Percentiles rank a stretch among this genome's conserved stretches.
Evolutionary conservation across 2,113 vertebrate genomes (phyloP).

Genomic region (Piaya cayana): DNA sequence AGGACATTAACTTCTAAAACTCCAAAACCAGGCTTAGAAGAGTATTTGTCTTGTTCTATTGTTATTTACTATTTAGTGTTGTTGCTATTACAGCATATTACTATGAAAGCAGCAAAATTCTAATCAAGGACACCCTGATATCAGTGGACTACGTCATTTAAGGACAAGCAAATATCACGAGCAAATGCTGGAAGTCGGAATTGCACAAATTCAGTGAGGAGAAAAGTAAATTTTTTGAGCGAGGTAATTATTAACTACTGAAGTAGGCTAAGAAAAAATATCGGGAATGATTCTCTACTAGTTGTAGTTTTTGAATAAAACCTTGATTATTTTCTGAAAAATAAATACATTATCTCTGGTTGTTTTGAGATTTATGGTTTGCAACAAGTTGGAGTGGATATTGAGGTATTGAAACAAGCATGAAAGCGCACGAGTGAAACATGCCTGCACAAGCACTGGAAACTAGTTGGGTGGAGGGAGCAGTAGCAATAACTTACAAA

Average conservation of each 20-base stretch:
- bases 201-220: constrained; percentile 21
- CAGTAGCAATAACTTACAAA: not conserved
- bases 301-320: not conserved
- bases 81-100: not conserved
- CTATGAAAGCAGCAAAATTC: not conserved
- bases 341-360: not conserved
- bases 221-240: constrained; percentile 7
- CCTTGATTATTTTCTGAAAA: not conserved
- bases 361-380: not conserved
- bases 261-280: not conserved
- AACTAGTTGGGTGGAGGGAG: not conserved
- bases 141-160: not conserved
- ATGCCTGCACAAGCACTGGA: not conserved
- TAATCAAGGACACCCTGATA: constrained; percentile 21
- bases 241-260: constrained; percentile 42
- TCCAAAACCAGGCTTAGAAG: no score
- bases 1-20: no score
- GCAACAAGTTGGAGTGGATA: not conserved
- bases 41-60: not conserved
- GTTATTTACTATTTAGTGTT: not conserved
- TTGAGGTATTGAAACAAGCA: not conserved
- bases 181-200: not conserved
- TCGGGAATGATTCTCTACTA: not conserved
- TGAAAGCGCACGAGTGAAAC: not conserved
- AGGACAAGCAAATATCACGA: constrained; percentile 21